Base-by-base conservation (phyloP, 2,888 invertebrate species). In the Rotaria macrura region DNA sequence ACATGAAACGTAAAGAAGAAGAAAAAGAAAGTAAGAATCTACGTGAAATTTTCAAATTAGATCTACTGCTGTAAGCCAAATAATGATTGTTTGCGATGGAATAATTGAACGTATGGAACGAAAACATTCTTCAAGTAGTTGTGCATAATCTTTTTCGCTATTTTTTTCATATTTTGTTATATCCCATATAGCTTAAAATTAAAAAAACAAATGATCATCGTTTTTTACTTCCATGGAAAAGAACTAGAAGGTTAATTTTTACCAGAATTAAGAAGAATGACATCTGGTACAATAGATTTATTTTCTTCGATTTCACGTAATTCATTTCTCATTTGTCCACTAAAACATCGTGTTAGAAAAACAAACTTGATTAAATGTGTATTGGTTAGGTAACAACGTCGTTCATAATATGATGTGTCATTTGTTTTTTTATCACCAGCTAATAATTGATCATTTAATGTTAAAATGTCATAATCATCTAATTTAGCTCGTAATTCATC, bases 361-460 rank as follows among this genome's bases (percentile, higher is more conserved):
- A 79, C 79, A 79, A 79, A 79, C n/a, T 79, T 79, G 4, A 79
- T 43, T 23, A 79, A 79, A 79, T 79, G 79, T 43, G 40, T 79
- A 25, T 40, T 79, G 23, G 79, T 79, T 12, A 79, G 25, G 43
- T 79, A 79, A n/a, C 43, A 40, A 40, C 79, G 79, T 79, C n/a
- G 43, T 79, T 79, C 79, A 79, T 79, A 79, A 43, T 79, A 79
- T 10, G 79, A 43, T 79, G 79, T 43, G 34, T 79, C 43, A 79
- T 79, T 79, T 25, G 79, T 43, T n/a, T 79, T 43, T n/a, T 43
- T 79, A n/a, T 43, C 79, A 14, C 79, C 79, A 43, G 40, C 79
- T 79, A 79, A 79, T 79, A 79, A 79, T 40, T 79, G 79, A 79
- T 79, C 79, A 79, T 79, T 40, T n/a, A 40, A 43, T 79, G 25